These are phyloP conservation scores for Melanotaenia parkinsoni DNA, from an alignment of 2,797 vertebrate species.

Conservation along the genomic window DNA sequence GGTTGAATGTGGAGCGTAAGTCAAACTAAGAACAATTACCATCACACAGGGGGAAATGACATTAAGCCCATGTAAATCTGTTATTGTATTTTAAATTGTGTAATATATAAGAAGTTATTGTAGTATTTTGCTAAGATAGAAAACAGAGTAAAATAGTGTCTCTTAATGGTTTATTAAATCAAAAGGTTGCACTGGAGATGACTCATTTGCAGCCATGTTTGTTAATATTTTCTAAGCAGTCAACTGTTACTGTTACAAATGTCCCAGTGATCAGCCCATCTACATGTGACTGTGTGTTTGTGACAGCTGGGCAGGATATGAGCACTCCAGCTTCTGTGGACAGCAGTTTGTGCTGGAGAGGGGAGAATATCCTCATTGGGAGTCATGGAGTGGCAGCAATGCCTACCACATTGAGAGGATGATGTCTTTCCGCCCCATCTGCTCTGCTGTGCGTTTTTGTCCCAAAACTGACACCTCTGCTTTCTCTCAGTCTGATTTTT, in stretches of 20 bases:
- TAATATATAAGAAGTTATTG: neutral
- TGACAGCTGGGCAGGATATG: conserved; percentile 93
- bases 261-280: conserved; percentile 15
- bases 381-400: conserved; percentile 97
- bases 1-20: conserved; percentile 96
- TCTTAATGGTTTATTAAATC: neutral
- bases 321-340: conserved; percentile 95
- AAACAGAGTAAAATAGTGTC: neutral
- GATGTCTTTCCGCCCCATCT: conserved; percentile 97
- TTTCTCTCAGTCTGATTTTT: neutral
- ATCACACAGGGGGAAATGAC: neutral
- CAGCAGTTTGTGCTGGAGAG: conserved; percentile 98
- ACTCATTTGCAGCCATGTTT: neutral
- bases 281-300: conserved; percentile 26
- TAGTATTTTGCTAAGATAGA: neutral
- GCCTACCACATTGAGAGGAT: conserved; percentile 97
- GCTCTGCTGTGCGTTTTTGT: conserved; percentile 90
- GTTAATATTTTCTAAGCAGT: neutral
- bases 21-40: conserved; percentile 51
- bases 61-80: neutral
- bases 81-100: neutral
- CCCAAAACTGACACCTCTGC: conserved; percentile 7
- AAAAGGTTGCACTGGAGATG: neutral
- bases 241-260: conserved; percentile 6
- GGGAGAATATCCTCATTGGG: conserved; percentile 96